Evolutionary conservation across 1,140 invertebrate species (phyloP).

Genomic region (Cyclargus thomasi): DNA sequence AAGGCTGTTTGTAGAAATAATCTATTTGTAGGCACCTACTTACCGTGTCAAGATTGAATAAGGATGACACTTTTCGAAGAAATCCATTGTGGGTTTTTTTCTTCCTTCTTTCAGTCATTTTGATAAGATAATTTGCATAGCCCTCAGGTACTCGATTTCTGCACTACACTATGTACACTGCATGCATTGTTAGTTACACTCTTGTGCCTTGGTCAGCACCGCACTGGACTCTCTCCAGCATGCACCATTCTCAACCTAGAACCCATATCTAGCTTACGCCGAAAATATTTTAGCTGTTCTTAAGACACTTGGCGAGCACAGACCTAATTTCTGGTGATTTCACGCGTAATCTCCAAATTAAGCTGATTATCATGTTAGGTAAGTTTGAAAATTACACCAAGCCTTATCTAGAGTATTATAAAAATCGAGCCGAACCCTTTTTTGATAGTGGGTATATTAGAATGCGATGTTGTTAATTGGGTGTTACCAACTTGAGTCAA

Average conservation of each 20-base stretch:
- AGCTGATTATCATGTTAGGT: conserved; percentile 65
- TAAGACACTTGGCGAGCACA: conserved; percentile 47
- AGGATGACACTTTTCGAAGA: conserved; percentile 89
- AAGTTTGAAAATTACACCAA: conserved; percentile 52
- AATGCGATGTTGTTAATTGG: conserved; percentile 60
- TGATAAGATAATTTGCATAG: conserved; percentile 62
- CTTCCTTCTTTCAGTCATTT: conserved; percentile 86
- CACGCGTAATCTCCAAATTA: conserved; percentile 48
- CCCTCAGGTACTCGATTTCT: conserved; percentile 52
- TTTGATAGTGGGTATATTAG: conserved; percentile 67
- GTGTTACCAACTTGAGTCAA: conserved; percentile 64
- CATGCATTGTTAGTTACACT: conserved; percentile 75
- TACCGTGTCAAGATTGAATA: conserved; percentile 90
- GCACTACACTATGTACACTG: conserved; percentile 71
- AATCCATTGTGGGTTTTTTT: conserved; percentile 86
- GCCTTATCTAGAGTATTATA: conserved; percentile 59
- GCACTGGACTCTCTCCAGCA: conserved; percentile 65
- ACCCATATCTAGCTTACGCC: conserved; percentile 71
- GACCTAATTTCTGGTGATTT: conserved; percentile 40
- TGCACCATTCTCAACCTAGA: conserved; percentile 73
- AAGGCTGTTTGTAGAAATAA: conserved; percentile 1
- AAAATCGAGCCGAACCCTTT: conserved; percentile 64
- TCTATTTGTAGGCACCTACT: conserved; percentile 53
- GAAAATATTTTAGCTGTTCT: conserved; percentile 53
- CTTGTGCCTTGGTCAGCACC: conserved; percentile 66